phyloP scores from a whole-genome alignment of 2,888 invertebrate species.

The Salpingus planirostris region DNA sequence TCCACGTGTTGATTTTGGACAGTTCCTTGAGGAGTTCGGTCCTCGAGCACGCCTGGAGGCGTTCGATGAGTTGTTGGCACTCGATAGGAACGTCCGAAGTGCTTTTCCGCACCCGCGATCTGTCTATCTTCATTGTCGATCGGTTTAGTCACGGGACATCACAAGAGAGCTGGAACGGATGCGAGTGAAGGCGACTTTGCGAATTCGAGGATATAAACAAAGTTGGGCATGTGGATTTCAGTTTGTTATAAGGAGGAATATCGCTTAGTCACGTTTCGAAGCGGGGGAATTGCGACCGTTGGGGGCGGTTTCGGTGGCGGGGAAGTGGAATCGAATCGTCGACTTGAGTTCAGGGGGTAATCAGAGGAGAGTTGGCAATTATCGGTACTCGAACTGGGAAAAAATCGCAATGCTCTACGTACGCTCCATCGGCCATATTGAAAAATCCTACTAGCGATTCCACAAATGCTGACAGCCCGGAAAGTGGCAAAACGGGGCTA shows the following conservation, averaged over 20 bases:
- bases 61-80: slow-evolving; percentile 67
- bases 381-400: slow-evolving; percentile 7
- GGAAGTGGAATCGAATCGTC: too few relatives aligned
- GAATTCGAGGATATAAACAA: not conserved
- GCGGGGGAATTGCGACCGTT: not conserved
- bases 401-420: slow-evolving; percentile 24
- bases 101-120: slow-evolving; percentile 70
- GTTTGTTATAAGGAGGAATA: not conserved
- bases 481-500: not conserved
- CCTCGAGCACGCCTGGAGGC: slow-evolving; percentile 56
- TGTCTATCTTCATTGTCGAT: slow-evolving; percentile 68
- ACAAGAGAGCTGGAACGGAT: not conserved
- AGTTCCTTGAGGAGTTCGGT: slow-evolving; percentile 59
- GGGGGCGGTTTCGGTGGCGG: too few relatives aligned
- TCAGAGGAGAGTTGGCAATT: not conserved
- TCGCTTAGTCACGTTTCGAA: slow-evolving; percentile 4
- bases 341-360: too few relatives aligned
- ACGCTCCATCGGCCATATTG: slow-evolving; percentile 32
- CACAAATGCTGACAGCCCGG: slow-evolving; percentile 15
- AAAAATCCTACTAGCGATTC: slow-evolving; percentile 28
- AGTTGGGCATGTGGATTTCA: not conserved
- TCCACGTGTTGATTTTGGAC: slow-evolving; percentile 69
- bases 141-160: slow-evolving; percentile 1
- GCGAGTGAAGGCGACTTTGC: not conserved
- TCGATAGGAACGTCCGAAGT: slow-evolving; percentile 74